These are phyloP conservation scores for Leptopterna dolabrata DNA, from an alignment of 2,888 invertebrate genomes.

Conservation along the genomic window DNA sequence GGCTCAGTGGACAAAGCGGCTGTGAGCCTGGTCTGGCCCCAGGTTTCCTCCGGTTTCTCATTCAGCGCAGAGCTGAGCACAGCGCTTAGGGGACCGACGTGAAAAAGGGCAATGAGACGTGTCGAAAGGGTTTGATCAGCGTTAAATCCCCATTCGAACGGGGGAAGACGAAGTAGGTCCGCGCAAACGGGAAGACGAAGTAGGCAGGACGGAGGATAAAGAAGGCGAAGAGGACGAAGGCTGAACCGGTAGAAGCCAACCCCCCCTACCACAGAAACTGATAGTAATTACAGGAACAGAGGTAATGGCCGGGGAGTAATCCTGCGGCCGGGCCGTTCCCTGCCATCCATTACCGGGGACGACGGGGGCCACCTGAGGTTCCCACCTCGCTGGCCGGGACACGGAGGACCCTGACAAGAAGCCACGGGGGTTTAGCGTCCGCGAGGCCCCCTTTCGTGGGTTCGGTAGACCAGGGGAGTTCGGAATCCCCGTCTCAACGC, in stretches of 20 bases:
- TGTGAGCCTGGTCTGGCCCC: background rate
- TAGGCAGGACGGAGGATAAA: background rate
- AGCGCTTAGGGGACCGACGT: background rate
- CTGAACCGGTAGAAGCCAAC: background rate
- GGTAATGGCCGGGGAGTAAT: conserved; percentile 52
- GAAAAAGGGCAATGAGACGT: conserved; percentile 3
- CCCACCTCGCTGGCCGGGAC: background rate
- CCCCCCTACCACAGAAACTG: conserved; percentile 41
- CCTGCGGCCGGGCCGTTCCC: conserved; percentile 14
- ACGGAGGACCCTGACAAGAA: background rate
- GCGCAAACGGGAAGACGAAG: background rate
- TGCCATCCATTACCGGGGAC: conserved; percentile 24
- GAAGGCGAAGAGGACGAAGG: background rate
- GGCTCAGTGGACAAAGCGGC: background rate
- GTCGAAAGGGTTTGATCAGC: conserved; percentile 11
- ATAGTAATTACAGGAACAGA: conserved; percentile 47
- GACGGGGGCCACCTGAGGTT: conserved; percentile 45
- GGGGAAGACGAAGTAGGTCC: background rate
- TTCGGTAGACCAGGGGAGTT: no score
- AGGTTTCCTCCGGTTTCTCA: background rate
- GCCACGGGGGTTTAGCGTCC: background rate
- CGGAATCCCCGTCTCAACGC: no score
- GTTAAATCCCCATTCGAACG: background rate
- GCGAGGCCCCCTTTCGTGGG: background rate
- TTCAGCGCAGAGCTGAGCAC: background rate